Base-by-base conservation (phyloP, 2,113 vertebrate genomes). In the Carettochelys insculpta region DNA sequence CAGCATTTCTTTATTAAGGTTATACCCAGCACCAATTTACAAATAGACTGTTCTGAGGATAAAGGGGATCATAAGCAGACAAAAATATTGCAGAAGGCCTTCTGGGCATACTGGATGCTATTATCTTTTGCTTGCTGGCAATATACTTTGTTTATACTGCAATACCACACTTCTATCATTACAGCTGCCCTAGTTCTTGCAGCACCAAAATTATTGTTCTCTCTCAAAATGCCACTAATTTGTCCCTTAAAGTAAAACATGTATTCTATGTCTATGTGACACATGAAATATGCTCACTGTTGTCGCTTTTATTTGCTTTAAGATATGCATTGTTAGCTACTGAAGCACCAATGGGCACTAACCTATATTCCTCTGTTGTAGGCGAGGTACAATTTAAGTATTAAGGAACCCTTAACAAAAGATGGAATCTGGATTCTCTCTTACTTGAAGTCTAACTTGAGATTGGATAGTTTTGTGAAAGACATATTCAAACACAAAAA, bases 211-310 rank as follows among this genome's bases (percentile, higher is more conserved):
- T 92, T 96, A 94, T 20, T 94, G 80, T 91, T 86, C 85, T 80
- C 51, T 82, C 87, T 95, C 51, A 92, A 83, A 96, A 95, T 77
- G 79, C 54, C 86, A 91, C 88, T 95, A 94, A 95, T 96, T 94
- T 95, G 81, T 89, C 61, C 91, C 95, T 97, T 92, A 94, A 95
- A 96, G 96, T 88, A 96, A 58, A 95, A 95, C 56, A 94, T 34
- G n/a, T n/a, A n/a, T n/a, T n/a, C n/a, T n/a, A n/a, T n/a, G n/a
- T n/a, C n/a, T 56, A 82, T 3, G 9, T 89, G 82, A 94, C 52
- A 83, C 10, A 90, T 80, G 54, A 93, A 95, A 95, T 90, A 92
- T 71, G n/a, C 65, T 95, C 56, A 94, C 75, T 48, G 31, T n/a
- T 73, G 45, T 61, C 50, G 79, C 45, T 77, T 92, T 88, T 53